These are phyloP conservation scores for Anolis apletophallus DNA, from an alignment of 2,797 vertebrate species.

Conservation along the genomic window DNA sequence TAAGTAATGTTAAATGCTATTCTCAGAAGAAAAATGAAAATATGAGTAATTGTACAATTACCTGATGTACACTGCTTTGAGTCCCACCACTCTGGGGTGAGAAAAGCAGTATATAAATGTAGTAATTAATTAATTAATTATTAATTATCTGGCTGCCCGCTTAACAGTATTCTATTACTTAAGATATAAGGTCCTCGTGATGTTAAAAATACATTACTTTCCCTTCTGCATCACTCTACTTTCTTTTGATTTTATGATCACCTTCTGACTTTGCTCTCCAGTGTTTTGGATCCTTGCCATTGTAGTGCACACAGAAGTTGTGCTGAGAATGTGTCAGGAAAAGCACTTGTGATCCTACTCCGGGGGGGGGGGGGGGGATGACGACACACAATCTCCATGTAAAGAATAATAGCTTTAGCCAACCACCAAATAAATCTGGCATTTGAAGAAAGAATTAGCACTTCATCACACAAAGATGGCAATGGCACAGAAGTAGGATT, in stretches of 20 bases:
- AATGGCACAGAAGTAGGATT: too few relatives aligned
- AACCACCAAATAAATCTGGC: conserved; percentile 14
- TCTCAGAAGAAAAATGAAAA: background rate
- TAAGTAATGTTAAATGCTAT: background rate
- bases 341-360: background rate
- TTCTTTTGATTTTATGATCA: too few relatives aligned
- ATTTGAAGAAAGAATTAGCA: conserved; percentile 36
- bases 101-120: too few relatives aligned
- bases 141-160: background rate
- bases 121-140: too few relatives aligned
- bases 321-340: conserved; percentile 5
- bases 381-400: background rate
- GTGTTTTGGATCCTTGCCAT: background rate
- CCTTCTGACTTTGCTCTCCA: background rate
- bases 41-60: background rate
- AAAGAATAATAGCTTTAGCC: conserved; percentile 37
- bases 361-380: background rate
- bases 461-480: background rate
- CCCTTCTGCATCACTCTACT: too few relatives aligned
- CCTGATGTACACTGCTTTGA: too few relatives aligned
- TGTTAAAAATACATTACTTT: too few relatives aligned
- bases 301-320: conserved; percentile 17
- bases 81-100: too few relatives aligned
- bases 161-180: too few relatives aligned
- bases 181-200: too few relatives aligned